A percentile compares a stretch with the other conserved stretches of the same genome.
Conservation (phyloP, 2,113 vertebrate genomes). For the Collichthys lucidus region DNA sequence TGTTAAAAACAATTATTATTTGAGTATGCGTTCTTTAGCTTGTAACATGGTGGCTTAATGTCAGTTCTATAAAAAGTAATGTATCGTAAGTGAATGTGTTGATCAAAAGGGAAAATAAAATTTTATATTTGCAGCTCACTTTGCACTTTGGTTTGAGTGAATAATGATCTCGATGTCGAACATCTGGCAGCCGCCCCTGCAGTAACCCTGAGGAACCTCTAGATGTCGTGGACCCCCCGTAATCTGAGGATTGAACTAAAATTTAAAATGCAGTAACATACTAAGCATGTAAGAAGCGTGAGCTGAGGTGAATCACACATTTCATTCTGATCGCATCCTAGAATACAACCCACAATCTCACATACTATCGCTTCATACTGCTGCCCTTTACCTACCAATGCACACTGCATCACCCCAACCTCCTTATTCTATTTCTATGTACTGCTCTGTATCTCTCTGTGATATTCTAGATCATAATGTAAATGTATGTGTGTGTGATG, state of each 20-base stretch:
- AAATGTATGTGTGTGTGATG: constrained; percentile 4
- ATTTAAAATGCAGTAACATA: background rate
- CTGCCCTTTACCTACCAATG: background rate
- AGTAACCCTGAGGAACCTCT: too few relatives aligned
- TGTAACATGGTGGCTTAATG: background rate
- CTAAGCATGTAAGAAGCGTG: background rate
- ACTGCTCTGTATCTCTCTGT: constrained; percentile 2
- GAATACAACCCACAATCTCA: background rate
- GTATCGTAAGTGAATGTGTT: background rate
- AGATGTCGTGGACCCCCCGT: too few relatives aligned
- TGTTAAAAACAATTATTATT: too few relatives aligned
- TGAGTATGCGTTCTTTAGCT: too few relatives aligned
- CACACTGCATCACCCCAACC: background rate
- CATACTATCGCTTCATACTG: background rate
- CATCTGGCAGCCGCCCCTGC: too few relatives aligned
- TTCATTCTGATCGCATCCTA: constrained; percentile 1
- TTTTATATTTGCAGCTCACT: background rate
- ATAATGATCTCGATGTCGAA: background rate
- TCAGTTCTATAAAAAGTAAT: background rate
- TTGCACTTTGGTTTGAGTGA: background rate
- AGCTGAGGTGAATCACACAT: background rate
- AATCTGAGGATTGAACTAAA: too few relatives aligned
- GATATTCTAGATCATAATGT: constrained; percentile 25
- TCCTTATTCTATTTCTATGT: background rate
- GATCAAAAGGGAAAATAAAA: background rate